These are phyloP conservation scores for Irena cyanogastra DNA, from an alignment of 2,113 vertebrate species.

Conservation along the genomic window DNA sequence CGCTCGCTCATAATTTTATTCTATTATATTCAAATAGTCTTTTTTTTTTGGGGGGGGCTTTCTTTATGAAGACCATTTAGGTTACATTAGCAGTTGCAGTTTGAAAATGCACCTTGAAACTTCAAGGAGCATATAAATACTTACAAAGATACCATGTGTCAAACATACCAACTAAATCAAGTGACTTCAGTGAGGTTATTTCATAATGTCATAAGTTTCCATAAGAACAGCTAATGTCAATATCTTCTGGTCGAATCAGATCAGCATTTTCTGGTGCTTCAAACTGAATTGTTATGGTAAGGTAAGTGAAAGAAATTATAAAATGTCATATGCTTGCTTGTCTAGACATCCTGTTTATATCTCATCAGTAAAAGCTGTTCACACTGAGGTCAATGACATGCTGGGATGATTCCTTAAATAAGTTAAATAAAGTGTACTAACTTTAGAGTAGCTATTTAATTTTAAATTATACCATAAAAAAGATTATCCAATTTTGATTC, in stretches of 20 bases:
- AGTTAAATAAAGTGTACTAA: not conserved
- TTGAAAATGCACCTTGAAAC: not conserved
- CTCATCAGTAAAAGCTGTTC: not conserved
- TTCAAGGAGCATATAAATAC: not conserved
- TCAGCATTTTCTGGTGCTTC: not conserved
- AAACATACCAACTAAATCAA: not conserved
- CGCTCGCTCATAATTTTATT: not conserved
- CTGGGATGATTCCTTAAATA: not conserved
- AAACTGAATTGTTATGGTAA: not conserved
- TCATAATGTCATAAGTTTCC: not conserved
- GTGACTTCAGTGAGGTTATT: not conserved
- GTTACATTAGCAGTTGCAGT: not conserved
- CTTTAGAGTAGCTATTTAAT: not conserved
- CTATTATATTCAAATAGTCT: not conserved
- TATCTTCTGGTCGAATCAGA: not conserved
- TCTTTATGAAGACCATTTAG: not conserved
- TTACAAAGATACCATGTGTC: not conserved
- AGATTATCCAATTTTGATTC: not conserved
- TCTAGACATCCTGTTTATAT: not conserved
- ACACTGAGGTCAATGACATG: not conserved
- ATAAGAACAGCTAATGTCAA: not conserved
- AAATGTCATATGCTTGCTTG: not conserved
- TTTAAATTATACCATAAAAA: not conserved
- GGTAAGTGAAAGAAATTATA: not conserved
- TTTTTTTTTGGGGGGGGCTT: not conserved